Percentiles rank a stretch among this genome's conserved stretches.
Conservation (phyloP, 1,140 invertebrate genomes). For the Pantala flavescens region DNA sequence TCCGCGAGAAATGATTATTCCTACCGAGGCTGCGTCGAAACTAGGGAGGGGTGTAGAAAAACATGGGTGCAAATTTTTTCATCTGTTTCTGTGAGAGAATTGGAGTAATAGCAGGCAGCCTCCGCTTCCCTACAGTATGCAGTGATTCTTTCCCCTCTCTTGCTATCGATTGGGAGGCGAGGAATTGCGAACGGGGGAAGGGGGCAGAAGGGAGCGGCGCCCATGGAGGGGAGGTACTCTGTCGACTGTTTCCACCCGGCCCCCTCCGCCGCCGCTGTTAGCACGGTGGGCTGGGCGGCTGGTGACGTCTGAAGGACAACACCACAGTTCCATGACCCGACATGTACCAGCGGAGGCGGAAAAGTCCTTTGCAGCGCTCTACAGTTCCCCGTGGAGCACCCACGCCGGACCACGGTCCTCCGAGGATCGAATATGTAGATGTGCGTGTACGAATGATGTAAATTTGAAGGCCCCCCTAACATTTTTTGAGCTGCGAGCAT, state of each 20-base stretch:
- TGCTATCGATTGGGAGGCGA: neutral
- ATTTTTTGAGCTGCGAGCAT: too few species aligned
- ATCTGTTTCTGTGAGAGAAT: neutral
- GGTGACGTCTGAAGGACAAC: constrained; percentile 7
- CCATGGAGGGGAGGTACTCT: neutral
- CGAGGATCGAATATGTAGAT: too few species aligned
- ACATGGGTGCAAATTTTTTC: neutral
- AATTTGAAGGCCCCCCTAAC: too few species aligned
- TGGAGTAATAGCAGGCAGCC: neutral
- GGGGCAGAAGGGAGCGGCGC: neutral
- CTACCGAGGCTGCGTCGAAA: too few species aligned
- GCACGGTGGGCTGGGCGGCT: neutral
- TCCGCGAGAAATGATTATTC: too few species aligned
- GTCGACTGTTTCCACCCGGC: neutral
- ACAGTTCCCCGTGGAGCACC: neutral
- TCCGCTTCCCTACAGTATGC: neutral
- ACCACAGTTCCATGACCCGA: constrained; percentile 1
- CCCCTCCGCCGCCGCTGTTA: neutral
- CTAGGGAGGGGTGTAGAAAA: too few species aligned
- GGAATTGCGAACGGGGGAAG: neutral
- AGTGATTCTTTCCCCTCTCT: constrained; percentile 1
- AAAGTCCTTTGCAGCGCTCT: neutral
- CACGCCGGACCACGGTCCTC: neutral
- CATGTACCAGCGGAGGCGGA: neutral
- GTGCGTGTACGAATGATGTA: too few species aligned